Base-by-base conservation (phyloP, 2,888 invertebrate genomes). In the Polietes domitor region DNA sequence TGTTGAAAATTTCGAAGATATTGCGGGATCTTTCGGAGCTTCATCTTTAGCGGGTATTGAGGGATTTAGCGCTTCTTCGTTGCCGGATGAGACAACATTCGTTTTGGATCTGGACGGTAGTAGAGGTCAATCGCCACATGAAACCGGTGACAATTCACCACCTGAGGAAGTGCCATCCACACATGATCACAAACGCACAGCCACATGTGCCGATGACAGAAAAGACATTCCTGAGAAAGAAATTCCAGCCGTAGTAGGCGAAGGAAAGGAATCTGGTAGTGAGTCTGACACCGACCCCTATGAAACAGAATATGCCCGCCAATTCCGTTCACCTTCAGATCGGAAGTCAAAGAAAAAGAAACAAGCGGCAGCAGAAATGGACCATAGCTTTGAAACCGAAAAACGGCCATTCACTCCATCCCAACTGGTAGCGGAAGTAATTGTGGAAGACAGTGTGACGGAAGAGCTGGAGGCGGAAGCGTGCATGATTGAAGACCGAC, bases 141-240 rank as follows among this genome's bases (percentile, higher is more conserved):
- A 90, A 41, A 87, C 88, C 0, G 84, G 87, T 71, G 86, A 87
- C 2, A 87, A 87, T 37, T 87, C 88, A 12, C 89, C 90, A 26
- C 86, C 88, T 0, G 88, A 86, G 17, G 92, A 92, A 78, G 85
- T 86, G 0, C 88, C 88, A 58, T n/a, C 15, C 1, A 89, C 93
- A 26, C 92, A 93, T 86, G 94, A 94, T 2, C 94, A 94, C 83
- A 92, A 94, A 81, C 92, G 94, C 19, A 93, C 93, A 6, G 91
- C 91, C 1, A 86, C 90, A 24, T 85, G 87, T 2, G 88, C 86
- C 1, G 92, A 92, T 10, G 88, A 88, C 0, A 32, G 89, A 15
- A 90, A 90, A 79, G 87, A 87, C 17, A 77, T 89, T 17, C 28
- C 87, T 1, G 91, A 91, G 1, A 91, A 90, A 26, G 91, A 91